phyloP scores from a whole-genome alignment of 2,797 vertebrate genomes.

The Prionace glauca region DNA sequence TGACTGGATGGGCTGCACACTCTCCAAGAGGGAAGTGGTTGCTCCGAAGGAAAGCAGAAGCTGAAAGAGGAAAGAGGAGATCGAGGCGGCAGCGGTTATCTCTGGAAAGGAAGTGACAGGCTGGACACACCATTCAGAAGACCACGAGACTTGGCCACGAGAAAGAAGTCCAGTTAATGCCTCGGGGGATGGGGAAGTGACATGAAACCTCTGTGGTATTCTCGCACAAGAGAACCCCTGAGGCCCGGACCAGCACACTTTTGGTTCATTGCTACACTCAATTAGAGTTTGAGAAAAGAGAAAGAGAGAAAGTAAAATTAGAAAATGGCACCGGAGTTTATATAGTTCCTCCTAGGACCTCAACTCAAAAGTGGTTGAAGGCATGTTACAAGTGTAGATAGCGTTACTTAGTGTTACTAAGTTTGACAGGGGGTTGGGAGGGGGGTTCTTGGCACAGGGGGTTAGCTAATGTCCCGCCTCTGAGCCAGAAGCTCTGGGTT shows the following conservation, averaged over 20 bases:
- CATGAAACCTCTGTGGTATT: neutral
- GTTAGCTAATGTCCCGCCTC: too few species aligned
- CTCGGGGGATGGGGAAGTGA: neutral
- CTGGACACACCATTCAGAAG: neutral
- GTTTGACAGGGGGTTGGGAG: too few species aligned
- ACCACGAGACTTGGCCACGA: neutral
- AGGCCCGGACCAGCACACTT: neutral
- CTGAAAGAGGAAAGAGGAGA: neutral
- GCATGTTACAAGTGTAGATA: too few species aligned
- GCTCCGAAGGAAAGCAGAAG: neutral
- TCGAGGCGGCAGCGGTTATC: neutral
- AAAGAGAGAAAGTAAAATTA: neutral
- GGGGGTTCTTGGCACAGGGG: too few species aligned
- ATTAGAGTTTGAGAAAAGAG: neutral
- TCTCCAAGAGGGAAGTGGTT: neutral
- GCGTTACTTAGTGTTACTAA: too few species aligned
- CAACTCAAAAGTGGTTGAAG: neutral
- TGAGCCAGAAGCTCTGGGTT: too few species aligned
- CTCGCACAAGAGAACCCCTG: neutral
- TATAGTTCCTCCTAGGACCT: neutral
- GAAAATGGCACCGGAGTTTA: too few species aligned
- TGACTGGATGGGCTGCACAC: neutral
- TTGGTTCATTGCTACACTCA: neutral
- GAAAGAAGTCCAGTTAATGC: neutral
- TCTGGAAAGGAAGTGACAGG: neutral